Percentiles rank a stretch among this genome's conserved stretches.
phyloP scores from a whole-genome alignment of 2,888 invertebrate species.

The Gymnocheta viridis region DNA sequence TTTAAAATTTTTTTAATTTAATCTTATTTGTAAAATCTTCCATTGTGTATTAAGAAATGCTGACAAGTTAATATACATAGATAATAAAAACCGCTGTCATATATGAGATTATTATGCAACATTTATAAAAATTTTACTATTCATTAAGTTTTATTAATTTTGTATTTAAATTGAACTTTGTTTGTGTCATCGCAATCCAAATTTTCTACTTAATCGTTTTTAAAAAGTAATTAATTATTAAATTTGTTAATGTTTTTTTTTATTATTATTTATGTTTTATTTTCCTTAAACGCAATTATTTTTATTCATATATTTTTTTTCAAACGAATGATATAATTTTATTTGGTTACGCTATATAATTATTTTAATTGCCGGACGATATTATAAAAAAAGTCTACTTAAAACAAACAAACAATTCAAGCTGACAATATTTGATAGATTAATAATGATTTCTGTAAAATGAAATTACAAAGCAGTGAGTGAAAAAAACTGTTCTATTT shows the following conservation, averaged over 20 bases:
- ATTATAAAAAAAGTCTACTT: not conserved
- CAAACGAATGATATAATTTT: slow-evolving; percentile 19
- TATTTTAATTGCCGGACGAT: slow-evolving; percentile 35
- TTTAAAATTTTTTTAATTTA: too few relatives aligned
- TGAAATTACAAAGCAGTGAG: slow-evolving; percentile 2
- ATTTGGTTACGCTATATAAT: slow-evolving; percentile 39
- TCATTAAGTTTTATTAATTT: too few relatives aligned
- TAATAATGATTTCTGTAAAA: slow-evolving; percentile 4
- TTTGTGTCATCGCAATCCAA: not conserved
- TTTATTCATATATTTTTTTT: slow-evolving; percentile 3
- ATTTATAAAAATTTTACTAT: too few relatives aligned
- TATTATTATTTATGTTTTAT: not conserved
- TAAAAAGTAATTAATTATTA: not conserved
- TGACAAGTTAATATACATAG: too few relatives aligned
- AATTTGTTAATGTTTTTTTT: not conserved
- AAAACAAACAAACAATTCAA: not conserved
- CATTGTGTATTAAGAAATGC: too few relatives aligned
- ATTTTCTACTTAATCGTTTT: not conserved
- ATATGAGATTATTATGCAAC: too few relatives aligned
- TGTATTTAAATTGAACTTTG: too few relatives aligned
- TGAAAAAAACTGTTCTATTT: not conserved
- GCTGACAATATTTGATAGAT: not conserved
- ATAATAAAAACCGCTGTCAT: too few relatives aligned
- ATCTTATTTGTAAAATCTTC: too few relatives aligned
- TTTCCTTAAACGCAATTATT: not conserved